Base-by-base conservation (phyloP, 2,888 invertebrate species). In the Campoplex capitator region DNA sequence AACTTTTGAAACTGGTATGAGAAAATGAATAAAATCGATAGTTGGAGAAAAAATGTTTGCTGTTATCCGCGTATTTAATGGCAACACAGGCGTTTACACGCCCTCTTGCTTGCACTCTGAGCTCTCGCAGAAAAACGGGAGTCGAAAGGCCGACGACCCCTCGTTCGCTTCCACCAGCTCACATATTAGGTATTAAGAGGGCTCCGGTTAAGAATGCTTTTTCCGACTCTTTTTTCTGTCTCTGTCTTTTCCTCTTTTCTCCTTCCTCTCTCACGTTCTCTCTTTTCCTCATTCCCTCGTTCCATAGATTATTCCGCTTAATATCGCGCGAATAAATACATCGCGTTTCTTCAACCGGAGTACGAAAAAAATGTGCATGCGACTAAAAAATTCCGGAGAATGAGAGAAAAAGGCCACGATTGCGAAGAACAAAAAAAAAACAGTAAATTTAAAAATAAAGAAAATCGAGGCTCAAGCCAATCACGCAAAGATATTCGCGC, bases 111-210 rank as follows among this genome's bases (percentile, higher is more conserved):
- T 70, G 28, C 54, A 35, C 54, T 81, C 79, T 86, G 65, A 71
- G 76, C 16, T 68, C 75, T 65, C 74, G 51, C 51, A 54, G 35
- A 87, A 88, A 88, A 70, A 13, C 62, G 70, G 75, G 84, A 78
- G 84, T 84, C 84, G 77, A 86, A 85, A 84, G 86, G 84, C 82
- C 84, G 84, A 87, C 75, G 87, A 87, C 87, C 87, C 82, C 73
- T 83, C 68, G 76, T 67, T 73, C 62, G 45, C 77, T 76, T 77
- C 54, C 71, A 67, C 81, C 48, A 48, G 68, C 79, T 84, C 45
- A 38, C 76, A 79, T 80, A 84, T 75, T 76, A 65, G 58, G 62
- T 45, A 75, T 80, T 71, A 83, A 83, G 70, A 68, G 75, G 74
- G 32, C 81, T 67, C 67, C 42, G 45, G 35, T 58, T 76, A 73